These are phyloP conservation scores for Apostichopus japonicus DNA, from an alignment of 35 echinoderm and acorn worm species.

Conservation along the genomic window DNA sequence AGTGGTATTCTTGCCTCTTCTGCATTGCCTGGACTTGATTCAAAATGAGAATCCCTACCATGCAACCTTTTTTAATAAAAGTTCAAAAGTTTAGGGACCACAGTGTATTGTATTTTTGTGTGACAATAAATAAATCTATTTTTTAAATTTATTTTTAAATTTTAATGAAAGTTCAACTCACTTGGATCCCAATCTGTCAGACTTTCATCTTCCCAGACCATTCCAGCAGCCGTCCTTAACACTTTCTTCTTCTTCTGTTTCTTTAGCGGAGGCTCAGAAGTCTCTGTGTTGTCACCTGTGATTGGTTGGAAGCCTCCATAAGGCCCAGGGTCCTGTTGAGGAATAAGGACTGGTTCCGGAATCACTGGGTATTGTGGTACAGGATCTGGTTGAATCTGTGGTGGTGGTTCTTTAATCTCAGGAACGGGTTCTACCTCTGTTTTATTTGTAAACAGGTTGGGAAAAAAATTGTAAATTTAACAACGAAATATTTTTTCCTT, in stretches of 20 bases:
- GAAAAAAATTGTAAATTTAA: no score
- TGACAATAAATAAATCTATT: no score
- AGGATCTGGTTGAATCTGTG: neutral
- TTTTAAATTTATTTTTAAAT: neutral
- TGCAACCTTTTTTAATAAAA: no score
- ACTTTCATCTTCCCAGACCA: conserved; percentile 93
- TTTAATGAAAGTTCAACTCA: conserved; percentile 40
- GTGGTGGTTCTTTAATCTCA: conserved; percentile 23
- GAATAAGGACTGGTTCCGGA: conserved; percentile 18
- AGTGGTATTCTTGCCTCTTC: no score
- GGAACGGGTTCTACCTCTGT: neutral
- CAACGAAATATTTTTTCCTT: no score
- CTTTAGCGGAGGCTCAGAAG: conserved; percentile 48
- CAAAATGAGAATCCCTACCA: no score
- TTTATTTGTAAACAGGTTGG: neutral
- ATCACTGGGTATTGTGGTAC: neutral
- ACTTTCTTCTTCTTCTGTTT: conserved; percentile 95
- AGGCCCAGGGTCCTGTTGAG: conserved; percentile 1
- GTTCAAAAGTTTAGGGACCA: no score
- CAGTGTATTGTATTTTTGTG: no score
- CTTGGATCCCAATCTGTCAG: conserved; percentile 87
- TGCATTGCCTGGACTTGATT: no score
- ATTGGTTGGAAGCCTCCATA: neutral
- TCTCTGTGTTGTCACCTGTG: neutral
- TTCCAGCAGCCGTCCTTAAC: conserved; percentile 79